Evolutionary conservation across 2,113 vertebrate species (phyloP), one percentile per base, ranked within the genome.

Genomic region (Crotalus helleri): DNA sequence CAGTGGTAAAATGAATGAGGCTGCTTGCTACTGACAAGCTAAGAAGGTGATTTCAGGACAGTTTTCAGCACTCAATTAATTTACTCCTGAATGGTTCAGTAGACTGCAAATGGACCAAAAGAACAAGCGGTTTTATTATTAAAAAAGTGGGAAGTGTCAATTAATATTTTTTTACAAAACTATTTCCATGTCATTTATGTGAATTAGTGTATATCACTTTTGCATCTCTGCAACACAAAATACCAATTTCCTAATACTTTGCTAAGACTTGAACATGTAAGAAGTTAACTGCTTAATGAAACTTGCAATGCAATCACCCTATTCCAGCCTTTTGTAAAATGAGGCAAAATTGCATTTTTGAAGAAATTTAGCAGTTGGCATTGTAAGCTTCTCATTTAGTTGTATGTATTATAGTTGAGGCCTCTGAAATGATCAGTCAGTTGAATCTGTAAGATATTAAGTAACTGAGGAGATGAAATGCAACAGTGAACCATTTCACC

Each of bases 401-500:
- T 0, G 3, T 0, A 74, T 1, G 9, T 49, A 23, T 89, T 0
- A 58, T 87, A 89, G 55, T 92, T 58, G 87, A 91, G 2, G 58
- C 85, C 10, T 85, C 5, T 1, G 8, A 91, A 15, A 58, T n/a
- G 46, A 5, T 1, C 0, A 21, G 17, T 95, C 92, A 11, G 93
- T 69, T 1, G 61, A 93, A 90, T 88, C 44, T n/a, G 23, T 55
- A 88, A 86, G 9, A 39, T 69, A 85, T 58, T 91, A 85, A 51
- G 44, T 53, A n/a, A 33, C 90, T 54, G 91, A 94, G 69, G 12
- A 19, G 92, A 87, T 85, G 92, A 81, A 2, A 94, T 87, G 5
- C 26, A 1, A 64, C 93, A 3, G 91, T 90, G 57, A 46, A 12
- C 19, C 2, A 0, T 0, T 0, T 26, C 0, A 0, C 85, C 64